Evolutionary conservation across 2,797 vertebrate genomes (phyloP), one percentile per base, ranked within the genome.

Genomic region (Epinephelus coioides): DNA sequence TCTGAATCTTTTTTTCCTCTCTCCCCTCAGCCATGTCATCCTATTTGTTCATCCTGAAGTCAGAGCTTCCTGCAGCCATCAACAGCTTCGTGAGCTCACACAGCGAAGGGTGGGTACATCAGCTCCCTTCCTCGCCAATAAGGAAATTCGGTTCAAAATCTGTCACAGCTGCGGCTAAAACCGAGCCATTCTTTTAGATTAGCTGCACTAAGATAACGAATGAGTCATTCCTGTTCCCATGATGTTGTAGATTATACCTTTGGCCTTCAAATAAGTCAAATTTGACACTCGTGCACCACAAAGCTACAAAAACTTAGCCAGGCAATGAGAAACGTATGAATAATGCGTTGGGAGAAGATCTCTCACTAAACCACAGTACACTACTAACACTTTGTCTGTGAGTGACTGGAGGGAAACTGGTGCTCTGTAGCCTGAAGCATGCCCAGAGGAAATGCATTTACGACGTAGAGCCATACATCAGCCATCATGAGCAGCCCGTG

Each of bases 11-110:
- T 57, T 79, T 72, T n/a, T 43, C 50, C 59, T 86, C 82, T 69
- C 87, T 51, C 91, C 92, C 54, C 91, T 59, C 95, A 99, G 98
- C 97, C 53, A 99, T 99, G 98, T 94, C 98, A 10, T 97, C 98
- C 62, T 99, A 98, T 86, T 95, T 99, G 92, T 95, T 98, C 89
- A 97, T 99, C 95, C 93, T 99, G 87, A 99, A 98, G 92, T 94
- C 96, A 3, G 98, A 99, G 91, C 95, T 99, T 92, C 98, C 98
- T 80, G 95, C 95, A 56, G 91, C 96, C 88, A 96, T 99, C 86
- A 89, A 81, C 5, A 95, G 96, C 82, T 92, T 99, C 91, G 71
- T 97, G 81, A 90, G 69, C 18, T 85, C 85, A 84, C 95, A 95
- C 6, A 78, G 92, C 57, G 90, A 90, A 43, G 95, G 95, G 98